Conservation (phyloP, 2,797 vertebrate genomes). For the Acipenser ruthenus region DNA sequence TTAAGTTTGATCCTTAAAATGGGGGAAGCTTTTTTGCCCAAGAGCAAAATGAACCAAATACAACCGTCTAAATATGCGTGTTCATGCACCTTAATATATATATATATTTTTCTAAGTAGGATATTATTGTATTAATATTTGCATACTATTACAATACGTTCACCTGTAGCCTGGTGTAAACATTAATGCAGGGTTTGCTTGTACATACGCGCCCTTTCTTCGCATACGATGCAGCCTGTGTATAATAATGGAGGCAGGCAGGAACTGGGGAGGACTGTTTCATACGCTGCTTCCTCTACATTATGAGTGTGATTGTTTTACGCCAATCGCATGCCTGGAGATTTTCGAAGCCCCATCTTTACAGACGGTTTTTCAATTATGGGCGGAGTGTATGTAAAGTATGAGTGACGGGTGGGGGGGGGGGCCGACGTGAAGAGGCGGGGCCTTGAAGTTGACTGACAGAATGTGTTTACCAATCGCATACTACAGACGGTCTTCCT, state of each 20-base stretch:
- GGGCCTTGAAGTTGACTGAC: constrained; percentile 38
- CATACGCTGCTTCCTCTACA: background rate
- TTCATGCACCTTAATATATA: background rate
- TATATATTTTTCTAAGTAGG: background rate
- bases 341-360: constrained; percentile 3
- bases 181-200: background rate
- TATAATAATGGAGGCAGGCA: constrained; percentile 5
- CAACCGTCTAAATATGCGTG: background rate
- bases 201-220: constrained; percentile 2
- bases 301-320: background rate
- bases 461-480: constrained; percentile 30
- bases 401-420: constrained; percentile 22
- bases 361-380: constrained; percentile 22
- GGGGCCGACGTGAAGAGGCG: constrained; percentile 10
- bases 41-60: background rate
- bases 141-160: background rate
- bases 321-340: background rate
- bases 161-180: background rate
- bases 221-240: background rate
- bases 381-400: constrained; percentile 12
- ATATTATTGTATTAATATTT: background rate
- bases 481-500: constrained; percentile 6
- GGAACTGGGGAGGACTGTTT: background rate
- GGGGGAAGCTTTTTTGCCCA: no score
- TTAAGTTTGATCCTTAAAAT: no score